A percentile compares a stretch with the other conserved stretches of the same genome.
phyloP scores from a whole-genome alignment of 1,140 invertebrate genomes.

The Drosophila nikananu region DNA sequence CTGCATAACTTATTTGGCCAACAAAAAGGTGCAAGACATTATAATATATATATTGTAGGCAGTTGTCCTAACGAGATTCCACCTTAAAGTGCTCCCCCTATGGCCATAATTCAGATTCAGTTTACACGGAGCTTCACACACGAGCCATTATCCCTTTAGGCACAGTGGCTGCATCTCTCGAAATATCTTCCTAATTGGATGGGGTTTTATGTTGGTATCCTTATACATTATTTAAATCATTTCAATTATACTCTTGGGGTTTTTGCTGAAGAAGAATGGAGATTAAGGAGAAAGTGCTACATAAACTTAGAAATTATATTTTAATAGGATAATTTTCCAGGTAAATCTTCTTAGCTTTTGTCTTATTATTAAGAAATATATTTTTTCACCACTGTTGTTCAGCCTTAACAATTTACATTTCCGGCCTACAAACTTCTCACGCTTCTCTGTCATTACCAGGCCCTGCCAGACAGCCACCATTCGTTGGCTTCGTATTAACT shows the following conservation, averaged over 20 bases:
- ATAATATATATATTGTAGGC: slow-evolving; percentile 19
- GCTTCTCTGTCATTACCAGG: slow-evolving; percentile 53
- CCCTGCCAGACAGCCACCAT: slow-evolving; percentile 15
- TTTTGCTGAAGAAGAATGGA: not conserved
- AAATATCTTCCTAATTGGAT: slow-evolving; percentile 37
- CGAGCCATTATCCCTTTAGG: slow-evolving; percentile 23
- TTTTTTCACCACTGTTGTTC: not conserved
- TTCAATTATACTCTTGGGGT: not conserved
- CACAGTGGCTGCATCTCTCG: slow-evolving; percentile 8
- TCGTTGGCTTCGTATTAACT: slow-evolving; percentile 70
- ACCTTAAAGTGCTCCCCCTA: slow-evolving; percentile 26
- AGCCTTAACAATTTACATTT: slow-evolving; percentile 16
- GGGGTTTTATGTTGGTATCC: not conserved
- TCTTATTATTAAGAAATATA: not conserved
- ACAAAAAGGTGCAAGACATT: slow-evolving; percentile 46
- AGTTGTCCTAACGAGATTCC: slow-evolving; percentile 15
- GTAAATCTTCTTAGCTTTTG: not conserved
- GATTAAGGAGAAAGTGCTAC: not conserved
- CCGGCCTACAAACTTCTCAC: slow-evolving; percentile 36
- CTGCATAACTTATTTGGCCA: slow-evolving; percentile 25
- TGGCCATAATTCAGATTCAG: slow-evolving; percentile 47
- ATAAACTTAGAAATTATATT: not conserved
- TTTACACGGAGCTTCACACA: slow-evolving; percentile 34
- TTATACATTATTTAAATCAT: slow-evolving; percentile 25
- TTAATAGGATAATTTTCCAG: not conserved